These are phyloP conservation scores for Camponotus fellah DNA, from an alignment of 2,888 invertebrate genomes.

Conservation along the genomic window DNA sequence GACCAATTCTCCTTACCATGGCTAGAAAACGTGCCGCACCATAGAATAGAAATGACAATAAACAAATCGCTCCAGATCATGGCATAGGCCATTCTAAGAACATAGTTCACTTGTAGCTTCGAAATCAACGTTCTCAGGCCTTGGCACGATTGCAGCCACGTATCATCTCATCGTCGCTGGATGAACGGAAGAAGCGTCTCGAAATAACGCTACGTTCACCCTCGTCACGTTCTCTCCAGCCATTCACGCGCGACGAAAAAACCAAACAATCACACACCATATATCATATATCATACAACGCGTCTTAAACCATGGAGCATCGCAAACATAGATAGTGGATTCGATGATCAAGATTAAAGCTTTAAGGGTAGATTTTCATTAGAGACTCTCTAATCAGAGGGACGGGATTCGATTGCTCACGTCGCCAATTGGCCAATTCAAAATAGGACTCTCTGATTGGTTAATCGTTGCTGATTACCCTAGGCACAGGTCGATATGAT, in stretches of 20 bases:
- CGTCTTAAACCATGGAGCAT: neutral
- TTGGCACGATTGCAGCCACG: neutral
- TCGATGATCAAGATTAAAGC: neutral
- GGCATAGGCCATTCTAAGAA: neutral
- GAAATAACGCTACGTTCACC: neutral
- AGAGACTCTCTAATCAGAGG: too few species aligned
- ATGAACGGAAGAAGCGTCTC: neutral
- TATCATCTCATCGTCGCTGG: conserved; percentile 28
- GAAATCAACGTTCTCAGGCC: neutral
- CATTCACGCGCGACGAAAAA: conserved; percentile 50
- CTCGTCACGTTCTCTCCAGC: conserved; percentile 33
- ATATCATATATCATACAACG: neutral
- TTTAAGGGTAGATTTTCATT: too few species aligned
- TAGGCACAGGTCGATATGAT: too few species aligned
- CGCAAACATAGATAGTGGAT: neutral
- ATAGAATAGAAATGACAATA: conserved; percentile 40
- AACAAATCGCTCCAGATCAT: conserved; percentile 9
- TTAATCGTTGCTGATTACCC: too few species aligned
- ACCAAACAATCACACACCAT: conserved; percentile 48
- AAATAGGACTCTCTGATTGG: too few species aligned
- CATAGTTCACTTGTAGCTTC: neutral
- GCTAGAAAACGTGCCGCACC: conserved; percentile 65
- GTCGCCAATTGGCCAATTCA: too few species aligned
- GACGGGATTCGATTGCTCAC: too few species aligned
- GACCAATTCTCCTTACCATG: conserved; percentile 63